Conservation (phyloP, 2,888 invertebrate species). For the Osmoderma eremita region DNA sequence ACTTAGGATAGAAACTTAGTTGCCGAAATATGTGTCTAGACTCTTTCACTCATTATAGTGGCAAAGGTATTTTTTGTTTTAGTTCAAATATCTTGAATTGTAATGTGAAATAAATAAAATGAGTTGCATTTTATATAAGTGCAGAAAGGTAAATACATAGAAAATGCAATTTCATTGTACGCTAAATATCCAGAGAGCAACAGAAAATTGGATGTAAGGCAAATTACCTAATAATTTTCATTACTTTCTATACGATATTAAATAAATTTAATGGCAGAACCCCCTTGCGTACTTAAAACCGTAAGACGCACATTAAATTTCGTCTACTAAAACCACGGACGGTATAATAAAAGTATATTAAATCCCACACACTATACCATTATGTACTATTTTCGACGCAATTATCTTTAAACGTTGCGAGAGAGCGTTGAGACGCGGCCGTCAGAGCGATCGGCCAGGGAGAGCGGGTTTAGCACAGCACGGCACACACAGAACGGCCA, state of each 20-base stretch:
- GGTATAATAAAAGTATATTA: constrained; percentile 56
- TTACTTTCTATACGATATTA: background rate
- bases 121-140: too few species aligned
- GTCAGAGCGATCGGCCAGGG: constrained; percentile 18
- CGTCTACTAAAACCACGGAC: constrained; percentile 17
- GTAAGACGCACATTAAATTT: background rate
- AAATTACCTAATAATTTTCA: background rate
- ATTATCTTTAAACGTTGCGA: constrained; percentile 31
- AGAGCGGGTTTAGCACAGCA: constrained; percentile 49
- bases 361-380: constrained; percentile 37
- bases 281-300: background rate
- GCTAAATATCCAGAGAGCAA: constrained; percentile 1
- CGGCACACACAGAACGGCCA: constrained; percentile 53
- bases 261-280: constrained; percentile 15
- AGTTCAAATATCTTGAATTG: too few species aligned
- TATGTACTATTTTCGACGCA: constrained; percentile 36
- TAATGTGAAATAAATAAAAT: too few species aligned
- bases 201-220: too few species aligned
- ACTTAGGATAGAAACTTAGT: too few species aligned
- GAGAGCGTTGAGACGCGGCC: constrained; percentile 9
- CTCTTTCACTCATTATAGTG: too few species aligned
- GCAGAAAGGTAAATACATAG: too few species aligned
- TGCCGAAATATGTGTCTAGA: too few species aligned
- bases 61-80: too few species aligned
- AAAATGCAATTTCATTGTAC: too few species aligned